Conservation (phyloP, 2,888 invertebrate genomes). For the Hydraecia micacea region DNA sequence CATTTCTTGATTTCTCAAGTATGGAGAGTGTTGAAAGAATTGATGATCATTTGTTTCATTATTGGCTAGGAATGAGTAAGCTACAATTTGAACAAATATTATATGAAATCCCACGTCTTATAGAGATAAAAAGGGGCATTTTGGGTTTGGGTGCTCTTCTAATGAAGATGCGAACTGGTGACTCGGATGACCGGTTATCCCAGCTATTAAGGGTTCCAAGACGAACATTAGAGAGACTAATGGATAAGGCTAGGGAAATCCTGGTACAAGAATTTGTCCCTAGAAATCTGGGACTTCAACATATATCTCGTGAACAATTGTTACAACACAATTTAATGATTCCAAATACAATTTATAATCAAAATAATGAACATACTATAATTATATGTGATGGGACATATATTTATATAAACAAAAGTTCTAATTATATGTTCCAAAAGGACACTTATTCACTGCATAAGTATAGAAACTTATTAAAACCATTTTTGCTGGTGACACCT, state of each 20-base stretch:
- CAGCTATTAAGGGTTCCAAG: neutral
- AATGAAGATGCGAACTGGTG: slow-evolving; percentile 16
- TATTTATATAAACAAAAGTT: too few species aligned
- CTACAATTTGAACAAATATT: too few species aligned
- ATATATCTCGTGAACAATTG: slow-evolving; percentile 6
- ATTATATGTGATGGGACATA: too few species aligned
- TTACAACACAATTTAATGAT: slow-evolving; percentile 13
- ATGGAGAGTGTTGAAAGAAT: too few species aligned
- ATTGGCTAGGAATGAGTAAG: too few species aligned
- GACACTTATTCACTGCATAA: too few species aligned
- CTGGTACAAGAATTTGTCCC: neutral
- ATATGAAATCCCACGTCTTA: neutral
- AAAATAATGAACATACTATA: neutral
- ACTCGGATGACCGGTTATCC: slow-evolving; percentile 2
- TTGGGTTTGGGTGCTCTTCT: slow-evolving; percentile 4
- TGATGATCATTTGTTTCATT: too few species aligned
- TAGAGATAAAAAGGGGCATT: neutral
- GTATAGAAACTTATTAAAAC: too few species aligned
- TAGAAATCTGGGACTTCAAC: slow-evolving; percentile 7
- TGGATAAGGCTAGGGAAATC: too few species aligned
- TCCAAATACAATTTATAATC: slow-evolving; percentile 10
- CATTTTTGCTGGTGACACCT: too few species aligned
- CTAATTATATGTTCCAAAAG: too few species aligned
- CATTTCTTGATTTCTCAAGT: too few species aligned
- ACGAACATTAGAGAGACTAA: neutral